phyloP scores from a whole-genome alignment of 2,888 invertebrate species.

The Villa cingulata region DNA sequence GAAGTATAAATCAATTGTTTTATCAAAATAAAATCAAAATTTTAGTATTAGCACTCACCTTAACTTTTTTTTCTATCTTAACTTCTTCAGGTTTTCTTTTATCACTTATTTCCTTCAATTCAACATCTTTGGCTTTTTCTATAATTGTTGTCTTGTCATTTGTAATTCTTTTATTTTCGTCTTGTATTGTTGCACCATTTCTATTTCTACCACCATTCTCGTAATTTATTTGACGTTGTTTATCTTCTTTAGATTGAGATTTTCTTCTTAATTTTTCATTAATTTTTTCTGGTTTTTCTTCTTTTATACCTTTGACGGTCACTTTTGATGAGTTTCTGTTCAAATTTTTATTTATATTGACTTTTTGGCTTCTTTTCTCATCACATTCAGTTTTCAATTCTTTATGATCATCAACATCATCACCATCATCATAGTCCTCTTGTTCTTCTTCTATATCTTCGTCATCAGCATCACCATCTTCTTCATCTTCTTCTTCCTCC shows the following conservation, averaged over 20 bases:
- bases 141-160: not conserved
- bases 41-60: conserved; percentile 17
- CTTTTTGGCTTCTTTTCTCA: not conserved
- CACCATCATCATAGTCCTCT: conserved; percentile 21
- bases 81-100: not conserved
- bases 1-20: not conserved
- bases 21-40: not conserved
- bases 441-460: conserved; percentile 16
- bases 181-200: not conserved
- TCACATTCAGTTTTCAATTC: not conserved
- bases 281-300: too few species aligned
- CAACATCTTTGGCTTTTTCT: not conserved
- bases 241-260: too few species aligned
- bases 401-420: conserved; percentile 16
- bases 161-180: not conserved
- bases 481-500: conserved; percentile 14
- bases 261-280: too few species aligned
- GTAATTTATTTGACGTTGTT: not conserved
- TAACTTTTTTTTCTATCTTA: conserved; percentile 19
- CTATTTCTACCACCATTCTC: not conserved
- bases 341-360: not conserved
- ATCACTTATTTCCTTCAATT: not conserved
- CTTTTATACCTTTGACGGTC: not conserved
- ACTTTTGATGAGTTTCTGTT: not conserved
- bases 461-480: conserved; percentile 18